Evolutionary conservation across 1,140 invertebrate species (phyloP), one percentile per base, ranked within the genome.

Genomic region (Cydia splendana): DNA sequence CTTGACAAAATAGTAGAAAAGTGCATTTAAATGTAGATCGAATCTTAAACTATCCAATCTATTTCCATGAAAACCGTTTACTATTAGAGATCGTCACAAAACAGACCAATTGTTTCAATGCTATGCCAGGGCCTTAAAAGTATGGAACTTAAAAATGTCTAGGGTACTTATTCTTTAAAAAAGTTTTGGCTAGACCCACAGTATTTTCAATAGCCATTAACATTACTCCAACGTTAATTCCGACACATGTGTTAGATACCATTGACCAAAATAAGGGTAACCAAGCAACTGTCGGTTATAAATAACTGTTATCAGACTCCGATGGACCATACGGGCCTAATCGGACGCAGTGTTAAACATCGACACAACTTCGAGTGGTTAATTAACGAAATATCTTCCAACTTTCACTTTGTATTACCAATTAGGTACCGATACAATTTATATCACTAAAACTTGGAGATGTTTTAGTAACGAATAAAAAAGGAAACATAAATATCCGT

Each of bases 261-360:
- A 30, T 75, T 53, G 74, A 75, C 74, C 51, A 38, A 75, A 80
- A 75, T 30, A 53, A 62, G 80, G 80, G 76, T 76, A 79, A 74
- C 80, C 38, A 77, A 75, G 79, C 53, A 77, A 78, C 74, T 81
- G 81, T 75, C 65, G 79, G 81, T 81, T 74, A 89, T 89, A 89
- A 88, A 89, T 89, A 86, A 86, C 76, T 80, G 76, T 84, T 91
- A 88, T 88, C 85, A 69, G 80, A 79, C 84, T 80, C 80, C 81
- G 71, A 81, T 83, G 82, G 80, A 85, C 82, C 80, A 89, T 88
- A 87, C 78, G 86, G 87, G 84, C 82, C 65, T 24, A 71, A 65
- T 48, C 67, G 48, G 78, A 53, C 45, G 48, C n/a, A 74, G 48
- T 74, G 73, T 51, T 74, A 53, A 45, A 51, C 73, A 74, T 53